Evolutionary conservation across 1,140 invertebrate species (phyloP).

Genomic region (Eubasilissa regina): DNA sequence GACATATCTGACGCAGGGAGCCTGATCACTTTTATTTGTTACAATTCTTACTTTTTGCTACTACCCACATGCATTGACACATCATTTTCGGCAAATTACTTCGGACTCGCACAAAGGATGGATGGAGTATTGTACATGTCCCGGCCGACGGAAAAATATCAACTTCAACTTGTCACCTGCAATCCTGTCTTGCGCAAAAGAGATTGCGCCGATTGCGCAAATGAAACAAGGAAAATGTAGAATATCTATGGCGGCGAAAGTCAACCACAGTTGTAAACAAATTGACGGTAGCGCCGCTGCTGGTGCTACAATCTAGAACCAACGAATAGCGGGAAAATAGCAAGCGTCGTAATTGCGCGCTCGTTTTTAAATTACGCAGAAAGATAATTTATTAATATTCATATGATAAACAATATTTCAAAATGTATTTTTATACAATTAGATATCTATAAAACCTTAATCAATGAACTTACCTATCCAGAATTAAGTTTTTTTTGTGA

Average conservation of each 20-base stretch:
- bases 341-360: too few relatives aligned
- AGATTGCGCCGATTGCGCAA: conserved; percentile 48
- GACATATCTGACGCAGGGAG: conserved; percentile 69
- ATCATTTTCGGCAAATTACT: conserved; percentile 45
- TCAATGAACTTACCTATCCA: too few relatives aligned
- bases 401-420: too few relatives aligned
- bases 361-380: too few relatives aligned
- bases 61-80: conserved; percentile 39
- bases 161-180: conserved; percentile 51
- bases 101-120: conserved; percentile 27
- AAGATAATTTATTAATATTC: too few relatives aligned
- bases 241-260: conserved; percentile 47
- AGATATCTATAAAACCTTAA: too few relatives aligned
- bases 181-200: conserved; percentile 47
- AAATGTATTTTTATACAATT: too few relatives aligned
- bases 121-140: conserved; percentile 39
- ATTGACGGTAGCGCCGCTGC: conserved; percentile 32
- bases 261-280: conserved; percentile 41
- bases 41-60: conserved; percentile 31
- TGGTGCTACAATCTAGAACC: neutral
- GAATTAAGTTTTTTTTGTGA: too few relatives aligned
- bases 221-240: conserved; percentile 46
- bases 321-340: conserved; percentile 29
- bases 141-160: conserved; percentile 46
- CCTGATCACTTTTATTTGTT: conserved; percentile 39